Conservation (phyloP, 2,113 vertebrate genomes). For the Pavo muticus region DNA sequence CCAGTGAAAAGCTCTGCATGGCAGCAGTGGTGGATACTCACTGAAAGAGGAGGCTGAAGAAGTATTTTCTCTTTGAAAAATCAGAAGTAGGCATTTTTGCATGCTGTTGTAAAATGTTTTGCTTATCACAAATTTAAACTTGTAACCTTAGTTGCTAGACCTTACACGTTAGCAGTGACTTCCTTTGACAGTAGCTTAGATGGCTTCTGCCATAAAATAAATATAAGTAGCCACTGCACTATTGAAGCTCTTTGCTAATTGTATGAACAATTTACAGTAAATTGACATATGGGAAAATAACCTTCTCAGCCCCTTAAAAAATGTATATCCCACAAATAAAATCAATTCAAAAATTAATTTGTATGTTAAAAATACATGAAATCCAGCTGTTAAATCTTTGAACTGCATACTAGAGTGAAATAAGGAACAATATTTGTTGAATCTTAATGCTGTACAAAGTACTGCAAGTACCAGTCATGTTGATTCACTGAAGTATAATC, state of each 20-base stretch:
- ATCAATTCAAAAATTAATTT: not conserved
- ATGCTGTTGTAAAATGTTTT: not conserved
- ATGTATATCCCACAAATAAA: not conserved
- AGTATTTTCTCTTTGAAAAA: not conserved
- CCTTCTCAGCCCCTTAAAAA: not conserved
- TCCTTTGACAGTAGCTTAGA: not conserved
- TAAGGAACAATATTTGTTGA: not conserved
- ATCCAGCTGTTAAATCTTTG: not conserved
- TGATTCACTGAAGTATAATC: not conserved
- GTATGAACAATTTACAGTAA: not conserved
- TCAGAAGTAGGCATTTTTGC: not conserved
- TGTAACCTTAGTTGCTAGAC: not conserved
- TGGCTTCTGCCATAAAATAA: not conserved
- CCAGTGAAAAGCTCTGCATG: not conserved
- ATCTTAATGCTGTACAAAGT: not conserved
- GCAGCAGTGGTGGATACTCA: rapidly evolving
- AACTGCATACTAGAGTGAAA: not conserved
- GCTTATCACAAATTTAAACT: not conserved
- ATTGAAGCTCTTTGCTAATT: not conserved
- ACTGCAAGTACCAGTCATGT: not conserved
- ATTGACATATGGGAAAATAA: not conserved
- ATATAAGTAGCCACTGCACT: not conserved
- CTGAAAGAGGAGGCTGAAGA: not conserved
- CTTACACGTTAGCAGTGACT: not conserved
- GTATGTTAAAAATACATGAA: not conserved